Evolutionary conservation across 1,140 invertebrate species (phyloP).

Genomic region (Drosophila micromelanica): DNA sequence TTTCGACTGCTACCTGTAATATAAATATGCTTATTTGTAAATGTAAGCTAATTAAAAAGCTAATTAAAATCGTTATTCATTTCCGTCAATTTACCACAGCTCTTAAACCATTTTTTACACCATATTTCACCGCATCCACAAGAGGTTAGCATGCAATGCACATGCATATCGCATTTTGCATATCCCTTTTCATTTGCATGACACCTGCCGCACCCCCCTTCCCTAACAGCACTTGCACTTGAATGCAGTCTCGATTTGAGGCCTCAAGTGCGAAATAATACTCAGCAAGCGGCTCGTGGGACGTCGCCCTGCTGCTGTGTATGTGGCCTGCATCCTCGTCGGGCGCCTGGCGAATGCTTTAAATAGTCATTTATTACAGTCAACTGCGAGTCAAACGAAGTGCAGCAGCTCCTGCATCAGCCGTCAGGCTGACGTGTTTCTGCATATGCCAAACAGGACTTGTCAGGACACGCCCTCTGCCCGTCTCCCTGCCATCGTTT

Average conservation of each 20-base stretch:
- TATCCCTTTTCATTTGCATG: slow-evolving; percentile 25
- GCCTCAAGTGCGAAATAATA: slow-evolving; percentile 75
- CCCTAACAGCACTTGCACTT: slow-evolving; percentile 48
- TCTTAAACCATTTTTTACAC: background rate
- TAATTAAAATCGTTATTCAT: background rate
- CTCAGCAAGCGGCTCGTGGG: slow-evolving; percentile 31
- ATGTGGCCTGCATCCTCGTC: slow-evolving; percentile 34
- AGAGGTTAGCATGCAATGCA: slow-evolving; percentile 6
- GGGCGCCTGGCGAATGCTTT: slow-evolving; percentile 39
- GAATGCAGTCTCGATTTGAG: slow-evolving; percentile 56
- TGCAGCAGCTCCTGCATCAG: slow-evolving; percentile 48
- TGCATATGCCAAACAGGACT: slow-evolving; percentile 64
- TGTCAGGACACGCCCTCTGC: slow-evolving; percentile 3
- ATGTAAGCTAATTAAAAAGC: slow-evolving; percentile 10
- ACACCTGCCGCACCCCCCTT: slow-evolving; percentile 23
- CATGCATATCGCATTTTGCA: slow-evolving; percentile 10
- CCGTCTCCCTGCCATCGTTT: background rate
- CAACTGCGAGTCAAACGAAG: slow-evolving; percentile 78
- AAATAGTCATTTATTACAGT: slow-evolving; percentile 83
- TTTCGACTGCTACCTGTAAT: background rate
- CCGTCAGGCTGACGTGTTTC: slow-evolving; percentile 50
- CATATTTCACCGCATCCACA: slow-evolving; percentile 2
- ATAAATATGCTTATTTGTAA: background rate
- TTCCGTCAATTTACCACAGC: background rate
- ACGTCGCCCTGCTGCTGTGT: slow-evolving; percentile 34